Evolutionary conservation across 2,113 vertebrate species (phyloP).

Genomic region (Egretta garzetta): DNA sequence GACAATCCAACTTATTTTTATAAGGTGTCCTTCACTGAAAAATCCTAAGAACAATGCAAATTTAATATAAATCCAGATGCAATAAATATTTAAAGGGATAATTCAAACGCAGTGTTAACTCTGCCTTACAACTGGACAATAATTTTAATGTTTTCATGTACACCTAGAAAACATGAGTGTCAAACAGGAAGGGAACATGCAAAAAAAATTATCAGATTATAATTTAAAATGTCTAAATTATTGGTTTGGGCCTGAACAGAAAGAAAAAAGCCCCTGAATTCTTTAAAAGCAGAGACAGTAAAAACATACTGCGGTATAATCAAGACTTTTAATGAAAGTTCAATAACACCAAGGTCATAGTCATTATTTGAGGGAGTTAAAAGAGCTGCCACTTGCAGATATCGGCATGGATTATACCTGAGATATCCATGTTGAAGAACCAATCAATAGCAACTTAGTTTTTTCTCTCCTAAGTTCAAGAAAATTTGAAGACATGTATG

Average conservation of each 20-base stretch:
- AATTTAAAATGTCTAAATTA: background rate
- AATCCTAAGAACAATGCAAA: background rate
- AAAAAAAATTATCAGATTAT: background rate
- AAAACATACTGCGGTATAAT: background rate
- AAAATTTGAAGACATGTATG: constrained; percentile 64
- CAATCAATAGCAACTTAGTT: constrained; percentile 63
- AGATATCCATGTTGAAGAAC: constrained; percentile 42
- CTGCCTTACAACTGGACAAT: background rate
- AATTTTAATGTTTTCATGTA: constrained; percentile 18
- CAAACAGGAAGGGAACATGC: background rate
- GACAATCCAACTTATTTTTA: constrained; percentile 27
- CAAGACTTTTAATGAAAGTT: background rate
- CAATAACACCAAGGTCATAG: constrained; percentile 32
- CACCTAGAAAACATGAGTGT: background rate
- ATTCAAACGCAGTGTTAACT: constrained; percentile 25
- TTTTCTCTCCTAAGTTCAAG: constrained; percentile 59
- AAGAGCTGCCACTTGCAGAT: constrained; percentile 21
- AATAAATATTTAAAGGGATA: constrained; percentile 55
- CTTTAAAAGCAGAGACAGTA: background rate
- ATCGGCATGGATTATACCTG: constrained; percentile 23
- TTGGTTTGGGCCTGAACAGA: background rate
- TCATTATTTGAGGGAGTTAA: constrained; percentile 5
- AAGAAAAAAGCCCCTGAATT: background rate
- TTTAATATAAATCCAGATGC: constrained; percentile 12
- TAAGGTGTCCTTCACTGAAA: constrained; percentile 24